Evolutionary conservation across 2,888 invertebrate genomes (phyloP), one percentile per base, ranked within the genome.

Genomic region (Acleris emargana): DNA sequence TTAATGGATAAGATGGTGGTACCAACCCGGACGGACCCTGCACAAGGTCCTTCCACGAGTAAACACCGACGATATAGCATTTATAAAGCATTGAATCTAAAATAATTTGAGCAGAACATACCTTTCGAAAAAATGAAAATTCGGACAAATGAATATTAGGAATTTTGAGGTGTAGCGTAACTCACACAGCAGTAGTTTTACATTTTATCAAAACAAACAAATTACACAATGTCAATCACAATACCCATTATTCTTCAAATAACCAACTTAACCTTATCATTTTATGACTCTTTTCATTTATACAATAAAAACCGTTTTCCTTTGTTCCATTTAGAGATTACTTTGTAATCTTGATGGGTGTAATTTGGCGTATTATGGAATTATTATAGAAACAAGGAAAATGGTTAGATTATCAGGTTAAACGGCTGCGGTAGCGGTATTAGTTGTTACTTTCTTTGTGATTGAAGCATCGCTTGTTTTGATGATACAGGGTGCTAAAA

Each of bases 381-480:
- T 58, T 58, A 61, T 66, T 57, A 58, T 67, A 61, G 68, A 69
- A 71, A 76, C 71, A 70, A 77, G 76, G 78, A 76, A 79, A 73
- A 76, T 66, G 70, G 71, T 78, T 74, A 64, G 64, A 69, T 72
- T 61, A 61, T 66, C 51, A 18, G 66, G 74, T 76, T 80, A 77
- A 78, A 78, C 71, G 71, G 58, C 66, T 85, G 86, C 76, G 86
- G 86, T 86, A 60, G 51, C 70, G 71, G 72, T 78, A 77, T 76
- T 75, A 78, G 80, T 80, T 73, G 78, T 82, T 82, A 83, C 85
- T 87, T 87, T 87, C 87, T 81, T 85, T 74, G 78, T 77, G 75
- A 80, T 79, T 76, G 75, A 74, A 71, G 69, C 69, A 77, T 80
- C 78, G 78, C 76, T 71, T 62, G 69, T 18, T 58, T 42, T 28